phyloP scores from a whole-genome alignment of 2,113 vertebrate species.

The Oxygymnocypris stewartii region DNA sequence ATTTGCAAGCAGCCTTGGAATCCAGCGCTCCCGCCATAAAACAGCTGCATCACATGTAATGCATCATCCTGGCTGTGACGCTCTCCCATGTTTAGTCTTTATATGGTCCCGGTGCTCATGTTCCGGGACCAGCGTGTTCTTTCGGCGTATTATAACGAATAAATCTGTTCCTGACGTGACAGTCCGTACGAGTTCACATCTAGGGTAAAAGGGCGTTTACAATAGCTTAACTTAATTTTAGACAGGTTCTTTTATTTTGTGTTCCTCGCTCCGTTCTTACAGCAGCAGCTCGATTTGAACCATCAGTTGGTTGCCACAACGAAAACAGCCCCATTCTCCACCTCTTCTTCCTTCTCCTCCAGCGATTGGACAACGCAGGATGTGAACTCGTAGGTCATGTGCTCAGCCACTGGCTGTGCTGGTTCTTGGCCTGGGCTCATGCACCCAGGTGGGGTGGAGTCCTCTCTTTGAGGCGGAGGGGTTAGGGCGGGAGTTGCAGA shows the following conservation, averaged over 20 bases:
- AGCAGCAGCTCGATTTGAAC: neutral
- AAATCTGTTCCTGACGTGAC: constrained; percentile 29
- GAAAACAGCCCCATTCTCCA: constrained; percentile 62
- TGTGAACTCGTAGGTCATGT: constrained; percentile 86
- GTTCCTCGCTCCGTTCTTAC: neutral
- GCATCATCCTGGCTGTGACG: neutral
- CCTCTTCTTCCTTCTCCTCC: constrained; percentile 83
- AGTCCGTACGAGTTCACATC: constrained; percentile 42
- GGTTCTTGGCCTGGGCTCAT: constrained; percentile 63
- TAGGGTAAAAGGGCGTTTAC: constrained; percentile 53
- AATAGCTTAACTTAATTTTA: constrained; percentile 71
- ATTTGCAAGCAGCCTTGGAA: constrained; percentile 38
- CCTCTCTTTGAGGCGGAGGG: constrained; percentile 78
- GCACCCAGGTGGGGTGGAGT: constrained; percentile 57
- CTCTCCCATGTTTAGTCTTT: neutral
- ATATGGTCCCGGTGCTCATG: neutral
- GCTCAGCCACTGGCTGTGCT: constrained; percentile 66
- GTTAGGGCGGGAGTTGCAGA: constrained; percentile 76
- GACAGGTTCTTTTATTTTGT: constrained; percentile 56
- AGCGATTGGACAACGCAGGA: constrained; percentile 86
- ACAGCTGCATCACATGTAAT: constrained; percentile 17
- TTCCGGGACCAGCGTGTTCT: no score
- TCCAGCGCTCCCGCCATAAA: constrained; percentile 7
- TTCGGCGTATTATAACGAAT: constrained; percentile 20
- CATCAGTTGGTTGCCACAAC: constrained; percentile 70